phyloP scores from a whole-genome alignment of 1,140 invertebrate genomes.

The Aphelinus certus region DNA sequence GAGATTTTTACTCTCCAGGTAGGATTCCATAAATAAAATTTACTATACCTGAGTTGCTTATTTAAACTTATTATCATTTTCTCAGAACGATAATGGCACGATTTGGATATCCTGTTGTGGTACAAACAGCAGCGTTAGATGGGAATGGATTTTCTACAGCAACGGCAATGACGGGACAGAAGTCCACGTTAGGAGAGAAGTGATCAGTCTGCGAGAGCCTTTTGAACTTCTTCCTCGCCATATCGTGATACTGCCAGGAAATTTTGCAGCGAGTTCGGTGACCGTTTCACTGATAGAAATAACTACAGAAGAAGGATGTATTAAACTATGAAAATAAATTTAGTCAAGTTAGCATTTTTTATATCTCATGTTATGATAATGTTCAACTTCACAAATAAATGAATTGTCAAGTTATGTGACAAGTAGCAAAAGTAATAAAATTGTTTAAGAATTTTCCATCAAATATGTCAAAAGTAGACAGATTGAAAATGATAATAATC shows the following conservation, averaged over 20 bases:
- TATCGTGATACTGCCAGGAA: conserved; percentile 47
- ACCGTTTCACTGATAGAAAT: conserved; percentile 49
- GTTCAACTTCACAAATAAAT: conserved; percentile 7
- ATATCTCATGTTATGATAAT: no score
- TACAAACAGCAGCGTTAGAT: conserved; percentile 43
- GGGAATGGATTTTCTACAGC: conserved; percentile 55
- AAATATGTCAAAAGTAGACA: no score
- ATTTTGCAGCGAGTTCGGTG: conserved; percentile 45
- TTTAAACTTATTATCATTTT: conserved; percentile 6
- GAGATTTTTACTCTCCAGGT: conserved; percentile 60
- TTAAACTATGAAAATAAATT: conserved; percentile 38
- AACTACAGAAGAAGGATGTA: conserved; percentile 41
- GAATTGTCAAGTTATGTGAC: conserved; percentile 21
- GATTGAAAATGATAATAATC: no score
- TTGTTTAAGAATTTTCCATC: conserved; percentile 2
- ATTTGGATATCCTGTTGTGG: conserved; percentile 53
- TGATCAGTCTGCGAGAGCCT: conserved; percentile 50
- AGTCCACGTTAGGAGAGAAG: conserved; percentile 49
- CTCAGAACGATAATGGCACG: conserved; percentile 50
- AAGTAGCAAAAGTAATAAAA: conserved; percentile 29
- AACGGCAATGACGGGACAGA: conserved; percentile 44
- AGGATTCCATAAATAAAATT: not conserved
- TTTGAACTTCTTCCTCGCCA: conserved; percentile 40
- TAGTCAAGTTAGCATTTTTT: no score
- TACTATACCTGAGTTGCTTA: no score